Evolutionary conservation across 2,797 vertebrate genomes (phyloP), one percentile per base, ranked within the genome.

Genomic region (Gymnothorax javanicus): DNA sequence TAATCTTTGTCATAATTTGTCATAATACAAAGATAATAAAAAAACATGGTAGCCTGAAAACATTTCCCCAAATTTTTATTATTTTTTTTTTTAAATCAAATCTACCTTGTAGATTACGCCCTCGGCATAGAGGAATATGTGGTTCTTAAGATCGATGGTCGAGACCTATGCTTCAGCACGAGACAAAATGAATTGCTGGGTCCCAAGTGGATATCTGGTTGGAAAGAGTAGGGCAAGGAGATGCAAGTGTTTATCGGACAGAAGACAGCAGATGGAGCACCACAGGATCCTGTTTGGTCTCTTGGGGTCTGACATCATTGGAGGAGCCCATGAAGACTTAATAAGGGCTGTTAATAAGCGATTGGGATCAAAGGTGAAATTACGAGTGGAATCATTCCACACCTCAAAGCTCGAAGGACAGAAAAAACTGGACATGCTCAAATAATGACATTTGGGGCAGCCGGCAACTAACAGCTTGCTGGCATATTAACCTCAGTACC

Each of bases 321-420:
- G 7, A 9, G 50, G 33, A 50, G 12, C 71, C 71, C 50, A 17
- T 75, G 33, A 75, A 33, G 71, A 50, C 71, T 75, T 43, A 50
- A 50, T 75, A 15, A 43, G 71, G 71, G 25, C 71, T 50, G 13
- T 3, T 9, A 25, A 75, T 50, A 50, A 43, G 27, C 4, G 71
- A 50, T 75, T 50, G 71, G 71, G 71, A 50, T 75, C 71, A 25
- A 25, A 75, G 71, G 27, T 75, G 71, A 50, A 75, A 75, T 50
- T 27, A 15, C 27, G 17, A 15, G 25, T 33, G 50, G 71, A 75
- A 50, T 13, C 33, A 20, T 25, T 50, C 71, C 27, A 7, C 50
- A 27, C 33, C 27, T 75, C 71, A 75, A 75, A 33, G 33, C 15
- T 33, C 11, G 27, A 9, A 75, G 71, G 71, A 75, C 71, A 75